Percentiles rank a stretch among this genome's conserved stretches.
phyloP scores from a whole-genome alignment of 2,888 invertebrate genomes.

The Heteromyza rotundicornis region DNA sequence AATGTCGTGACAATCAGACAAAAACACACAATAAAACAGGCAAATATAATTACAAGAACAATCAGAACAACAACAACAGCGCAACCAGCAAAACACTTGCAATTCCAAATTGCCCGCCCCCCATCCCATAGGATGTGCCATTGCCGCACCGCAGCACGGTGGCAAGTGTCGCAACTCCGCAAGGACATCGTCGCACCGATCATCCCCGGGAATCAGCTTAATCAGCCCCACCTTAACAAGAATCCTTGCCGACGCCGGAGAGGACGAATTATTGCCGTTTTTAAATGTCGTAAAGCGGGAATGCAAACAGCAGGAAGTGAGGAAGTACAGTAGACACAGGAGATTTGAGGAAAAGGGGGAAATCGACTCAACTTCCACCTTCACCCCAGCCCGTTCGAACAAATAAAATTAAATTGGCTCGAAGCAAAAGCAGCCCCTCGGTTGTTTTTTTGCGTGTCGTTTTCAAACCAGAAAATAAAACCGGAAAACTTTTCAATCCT shows the following conservation, averaged over 20 bases:
- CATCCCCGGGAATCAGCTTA: not conserved
- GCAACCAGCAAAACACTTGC: not conserved
- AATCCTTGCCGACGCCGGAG: not conserved
- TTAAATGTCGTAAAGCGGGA: not conserved
- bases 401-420: constrained; percentile 1
- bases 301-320: not conserved
- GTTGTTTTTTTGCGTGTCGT: not conserved
- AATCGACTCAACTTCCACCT: not conserved
- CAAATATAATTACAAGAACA: constrained; percentile 51
- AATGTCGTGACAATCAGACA: not conserved
- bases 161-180: not conserved
- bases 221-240: not conserved
- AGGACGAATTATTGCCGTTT: constrained; percentile 2
- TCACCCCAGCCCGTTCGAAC: not conserved
- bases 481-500: not conserved
- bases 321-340: not conserved
- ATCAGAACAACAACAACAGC: constrained; percentile 27
- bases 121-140: no score
- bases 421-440: not conserved
- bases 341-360: not conserved
- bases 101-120: not conserved
- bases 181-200: not conserved
- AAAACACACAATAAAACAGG: constrained; percentile 28
- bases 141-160: not conserved
- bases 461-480: not conserved